Evolutionary conservation across 1,140 invertebrate species (phyloP).

Genomic region (Phocides pigmalion): DNA sequence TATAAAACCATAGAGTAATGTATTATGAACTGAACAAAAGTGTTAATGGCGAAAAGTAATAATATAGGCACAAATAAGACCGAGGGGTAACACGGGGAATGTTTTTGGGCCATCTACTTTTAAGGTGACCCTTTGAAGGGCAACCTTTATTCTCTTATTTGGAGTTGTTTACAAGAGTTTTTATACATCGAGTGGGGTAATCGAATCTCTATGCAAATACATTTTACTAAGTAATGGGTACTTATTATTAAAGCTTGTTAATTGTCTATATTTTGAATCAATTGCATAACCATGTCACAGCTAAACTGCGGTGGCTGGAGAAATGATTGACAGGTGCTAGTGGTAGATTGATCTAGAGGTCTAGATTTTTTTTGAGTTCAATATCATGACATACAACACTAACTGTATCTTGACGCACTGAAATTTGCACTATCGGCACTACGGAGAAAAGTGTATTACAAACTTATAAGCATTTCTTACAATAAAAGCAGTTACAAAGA

Average conservation of each 20-base stretch:
- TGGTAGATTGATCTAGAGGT: too few species aligned
- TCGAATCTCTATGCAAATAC: constrained; percentile 59
- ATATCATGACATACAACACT: too few species aligned
- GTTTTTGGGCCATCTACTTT: constrained; percentile 57
- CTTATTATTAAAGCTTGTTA: too few species aligned
- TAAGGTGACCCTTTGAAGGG: constrained; percentile 68
- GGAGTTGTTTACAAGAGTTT: constrained; percentile 58
- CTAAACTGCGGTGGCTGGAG: too few species aligned
- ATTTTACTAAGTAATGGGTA: too few species aligned
- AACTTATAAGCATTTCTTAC: constrained; percentile 32
- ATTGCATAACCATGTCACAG: too few species aligned
- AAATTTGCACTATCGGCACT: too few species aligned
- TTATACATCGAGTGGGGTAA: constrained; percentile 57
- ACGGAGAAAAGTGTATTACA: too few species aligned
- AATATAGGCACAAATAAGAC: not conserved
- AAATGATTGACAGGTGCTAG: too few species aligned
- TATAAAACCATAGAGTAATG: constrained; percentile 32
- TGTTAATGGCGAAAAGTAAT: constrained; percentile 23
- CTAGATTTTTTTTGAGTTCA: too few species aligned
- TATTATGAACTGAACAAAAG: constrained; percentile 35
- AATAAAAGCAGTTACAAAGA: constrained; percentile 33
- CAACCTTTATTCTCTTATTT: constrained; percentile 52
- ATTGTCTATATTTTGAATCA: too few species aligned
- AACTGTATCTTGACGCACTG: too few species aligned
- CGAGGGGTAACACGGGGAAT: constrained; percentile 53